Percentiles rank a stretch among this genome's conserved stretches.
Conservation (phyloP, 2,113 vertebrate species). For the Chloropsis hardwickii region DNA sequence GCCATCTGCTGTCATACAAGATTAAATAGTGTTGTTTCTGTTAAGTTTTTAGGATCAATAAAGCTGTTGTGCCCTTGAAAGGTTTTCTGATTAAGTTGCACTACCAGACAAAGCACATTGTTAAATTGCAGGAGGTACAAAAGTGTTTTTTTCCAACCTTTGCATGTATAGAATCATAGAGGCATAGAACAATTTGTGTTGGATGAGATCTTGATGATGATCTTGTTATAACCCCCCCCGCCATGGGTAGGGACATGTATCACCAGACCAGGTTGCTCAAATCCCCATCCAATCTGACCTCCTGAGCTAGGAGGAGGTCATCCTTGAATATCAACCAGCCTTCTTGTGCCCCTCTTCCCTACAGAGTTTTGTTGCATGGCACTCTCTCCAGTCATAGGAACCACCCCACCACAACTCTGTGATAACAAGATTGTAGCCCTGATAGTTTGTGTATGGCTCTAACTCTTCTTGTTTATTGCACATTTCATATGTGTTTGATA, state of each 20-base stretch:
- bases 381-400: background rate
- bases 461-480: background rate
- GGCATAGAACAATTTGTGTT: background rate
- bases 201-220: background rate
- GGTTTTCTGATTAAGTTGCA: background rate
- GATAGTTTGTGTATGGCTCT: background rate
- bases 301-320: background rate
- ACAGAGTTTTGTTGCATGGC: background rate
- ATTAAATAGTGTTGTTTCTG: background rate
- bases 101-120: background rate
- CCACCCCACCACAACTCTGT: background rate
- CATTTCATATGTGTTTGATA: background rate
- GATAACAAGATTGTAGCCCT: background rate
- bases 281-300: background rate
- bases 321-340: background rate
- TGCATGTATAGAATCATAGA: background rate
- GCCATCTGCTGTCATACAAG: slow-evolving; percentile 31
- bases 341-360: background rate
- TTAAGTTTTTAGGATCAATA: background rate
- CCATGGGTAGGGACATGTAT: background rate
- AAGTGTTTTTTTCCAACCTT: background rate
- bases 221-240: background rate
- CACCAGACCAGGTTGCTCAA: background rate
- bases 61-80: background rate
- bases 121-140: background rate